A percentile compares a stretch with the other conserved stretches of the same genome.
Evolutionary conservation across 1,140 invertebrate species (phyloP).

Genomic region (Lutraria rhynchaena): DNA sequence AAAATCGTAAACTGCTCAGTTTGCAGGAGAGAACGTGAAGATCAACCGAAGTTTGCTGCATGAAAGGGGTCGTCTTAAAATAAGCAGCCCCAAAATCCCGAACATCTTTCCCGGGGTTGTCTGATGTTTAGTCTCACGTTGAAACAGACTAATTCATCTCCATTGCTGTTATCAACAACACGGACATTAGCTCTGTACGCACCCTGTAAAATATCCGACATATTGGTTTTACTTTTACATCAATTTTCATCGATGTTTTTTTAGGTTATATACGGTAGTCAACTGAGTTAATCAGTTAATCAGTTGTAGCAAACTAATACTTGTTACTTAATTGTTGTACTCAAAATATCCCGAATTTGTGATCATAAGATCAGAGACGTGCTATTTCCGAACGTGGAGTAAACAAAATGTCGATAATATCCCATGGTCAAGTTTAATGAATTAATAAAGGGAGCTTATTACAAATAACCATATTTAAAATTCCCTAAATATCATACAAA

Average conservation of each 20-base stretch:
- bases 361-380: neutral
- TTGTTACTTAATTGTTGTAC: neutral
- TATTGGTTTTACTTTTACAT: neutral
- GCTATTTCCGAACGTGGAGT: too few relatives aligned
- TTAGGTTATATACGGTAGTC: neutral
- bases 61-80: neutral
- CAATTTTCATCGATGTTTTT: neutral
- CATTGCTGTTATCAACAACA: conserved; percentile 3
- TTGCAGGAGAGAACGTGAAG: too few relatives aligned
- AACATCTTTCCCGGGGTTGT: neutral
- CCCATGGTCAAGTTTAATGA: too few relatives aligned
- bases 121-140: neutral
- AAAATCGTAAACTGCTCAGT: too few relatives aligned
- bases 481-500: too few relatives aligned
- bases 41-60: too few relatives aligned
- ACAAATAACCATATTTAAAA: too few relatives aligned
- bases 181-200: conserved; percentile 12
- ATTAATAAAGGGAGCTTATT: too few relatives aligned
- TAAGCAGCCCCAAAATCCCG: conserved; percentile 12
- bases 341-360: neutral
- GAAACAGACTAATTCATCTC: conserved; percentile 23
- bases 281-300: neutral
- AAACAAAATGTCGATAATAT: too few relatives aligned
- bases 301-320: neutral
- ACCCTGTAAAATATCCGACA: conserved; percentile 1